Conservation (phyloP, 2,888 invertebrate genomes). For the Pterostichus niger region DNA sequence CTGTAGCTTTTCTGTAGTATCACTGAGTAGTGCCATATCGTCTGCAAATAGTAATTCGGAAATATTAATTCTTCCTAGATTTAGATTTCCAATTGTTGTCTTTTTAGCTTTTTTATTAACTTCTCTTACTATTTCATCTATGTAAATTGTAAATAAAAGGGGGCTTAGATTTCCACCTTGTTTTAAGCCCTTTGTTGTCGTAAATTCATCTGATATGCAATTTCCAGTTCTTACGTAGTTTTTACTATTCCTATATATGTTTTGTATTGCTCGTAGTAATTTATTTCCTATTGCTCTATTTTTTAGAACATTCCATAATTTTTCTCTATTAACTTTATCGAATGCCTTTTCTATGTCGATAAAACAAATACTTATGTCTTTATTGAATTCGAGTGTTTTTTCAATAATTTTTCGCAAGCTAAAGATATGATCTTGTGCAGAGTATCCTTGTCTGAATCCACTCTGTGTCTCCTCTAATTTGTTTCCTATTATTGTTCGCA, state of each 20-base stretch:
- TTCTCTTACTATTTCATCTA: no score
- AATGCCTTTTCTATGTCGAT: neutral
- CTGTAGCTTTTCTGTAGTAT: neutral
- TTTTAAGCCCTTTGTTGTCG: neutral
- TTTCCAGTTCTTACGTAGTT: neutral
- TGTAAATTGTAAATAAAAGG: neutral
- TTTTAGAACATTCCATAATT: neutral
- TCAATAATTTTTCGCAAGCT: neutral
- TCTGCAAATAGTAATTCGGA: neutral
- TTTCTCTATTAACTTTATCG: neutral
- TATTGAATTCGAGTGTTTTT: neutral
- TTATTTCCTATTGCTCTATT: neutral
- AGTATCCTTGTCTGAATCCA: neutral
- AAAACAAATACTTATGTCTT: neutral
- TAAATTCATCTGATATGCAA: neutral
- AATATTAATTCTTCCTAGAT: no score
- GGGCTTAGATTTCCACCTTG: constrained; percentile 1
- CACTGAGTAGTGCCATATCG: neutral
- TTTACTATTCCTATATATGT: neutral
- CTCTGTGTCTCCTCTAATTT: constrained; percentile 15
- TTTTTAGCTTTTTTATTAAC: no score
- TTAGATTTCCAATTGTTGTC: no score
- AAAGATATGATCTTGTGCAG: constrained; percentile 32
- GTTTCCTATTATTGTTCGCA: neutral
- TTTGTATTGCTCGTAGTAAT: neutral